phyloP scores from a whole-genome alignment of 2,888 invertebrate species.

The Agrotis clavis region DNA sequence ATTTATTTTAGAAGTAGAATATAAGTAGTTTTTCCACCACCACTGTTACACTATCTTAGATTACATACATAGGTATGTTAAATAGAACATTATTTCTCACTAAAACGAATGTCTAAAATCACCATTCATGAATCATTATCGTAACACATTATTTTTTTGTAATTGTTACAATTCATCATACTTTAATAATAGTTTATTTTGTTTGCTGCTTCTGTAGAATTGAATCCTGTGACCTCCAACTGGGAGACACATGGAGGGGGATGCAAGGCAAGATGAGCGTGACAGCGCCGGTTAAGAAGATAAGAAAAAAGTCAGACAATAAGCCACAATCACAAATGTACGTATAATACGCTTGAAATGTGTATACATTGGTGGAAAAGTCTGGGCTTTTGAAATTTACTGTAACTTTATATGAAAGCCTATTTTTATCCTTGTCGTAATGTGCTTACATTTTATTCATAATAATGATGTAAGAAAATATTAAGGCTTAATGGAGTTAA shows the following conservation, averaged over 20 bases:
- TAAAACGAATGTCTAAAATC: slow-evolving; percentile 53
- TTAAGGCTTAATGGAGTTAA: not conserved
- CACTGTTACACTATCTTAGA: slow-evolving; percentile 61
- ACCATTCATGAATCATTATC: slow-evolving; percentile 62
- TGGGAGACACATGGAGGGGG: slow-evolving; percentile 94
- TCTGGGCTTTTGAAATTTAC: slow-evolving; percentile 66
- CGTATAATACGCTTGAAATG: slow-evolving; percentile 87
- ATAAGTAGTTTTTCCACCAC: slow-evolving; percentile 64
- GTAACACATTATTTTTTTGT: slow-evolving; percentile 65
- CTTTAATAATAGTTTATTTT: slow-evolving; percentile 85
- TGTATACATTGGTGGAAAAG: slow-evolving; percentile 74
- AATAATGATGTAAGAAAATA: too few relatives aligned
- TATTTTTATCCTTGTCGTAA: slow-evolving; percentile 38
- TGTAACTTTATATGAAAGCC: slow-evolving; percentile 49
- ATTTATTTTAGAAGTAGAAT: slow-evolving; percentile 60
- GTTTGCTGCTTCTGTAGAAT: slow-evolving; percentile 93
- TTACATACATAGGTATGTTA: slow-evolving; percentile 51
- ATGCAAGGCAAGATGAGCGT: slow-evolving; percentile 97
- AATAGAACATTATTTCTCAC: slow-evolving; percentile 44
- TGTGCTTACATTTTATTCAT: slow-evolving; percentile 39
- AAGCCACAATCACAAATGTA: slow-evolving; percentile 93
- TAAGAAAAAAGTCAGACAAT: slow-evolving; percentile 93
- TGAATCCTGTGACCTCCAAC: slow-evolving; percentile 97
- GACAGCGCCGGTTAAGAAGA: slow-evolving; percentile 93
- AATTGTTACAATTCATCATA: slow-evolving; percentile 69